Base-by-base conservation (phyloP, 2,888 invertebrate genomes). In the Aricia artaxerxes region DNA sequence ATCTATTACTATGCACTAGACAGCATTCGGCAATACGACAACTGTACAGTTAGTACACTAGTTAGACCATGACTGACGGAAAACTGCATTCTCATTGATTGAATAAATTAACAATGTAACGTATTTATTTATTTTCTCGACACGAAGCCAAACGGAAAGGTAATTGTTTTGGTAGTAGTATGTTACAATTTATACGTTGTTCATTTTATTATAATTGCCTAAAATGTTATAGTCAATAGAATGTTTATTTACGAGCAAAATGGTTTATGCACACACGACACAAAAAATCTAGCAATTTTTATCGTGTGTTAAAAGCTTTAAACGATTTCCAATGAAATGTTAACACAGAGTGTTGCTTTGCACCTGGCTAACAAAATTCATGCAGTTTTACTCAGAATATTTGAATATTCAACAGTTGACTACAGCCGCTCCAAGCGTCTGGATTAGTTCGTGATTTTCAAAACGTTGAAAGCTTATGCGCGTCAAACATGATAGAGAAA, bases 381-480 rank as follows among this genome's bases (percentile, higher is more conserved):
- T 69, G 69, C 69, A 69, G 38, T 69, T 69, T 69, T 69, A 69
- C 69, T 69, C 69, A 16, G 69, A 69, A 35, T 69, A 38, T 38
- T 69, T 69, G 69, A 69, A 69, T 69, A 69, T 69, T 69, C 69
- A 69, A 69, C 35, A 69, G 69, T 69, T 69, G 35, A 69, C 35
- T 69, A 69, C 35, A 35, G 69, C 69, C 69, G 16, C 35, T 5
- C 69, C 2, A 13, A 69, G 5, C 4, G 35, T 35, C 69, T 69
- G 69, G 69, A 69, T 69, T 69, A 69, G 35, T 69, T 69, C 38
- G 69, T 69, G 35, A 69, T 35, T 35, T 64, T 73, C 53, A 73
- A 64, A 60, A 69, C 69, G 35, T 11, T 35, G 16, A 69, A 13
- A 69, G 38, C 69, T 69, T 69, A 38, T 38, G 35, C 5, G 69